Percentiles rank a stretch among this genome's conserved stretches.
Conservation (phyloP, 37 sponge, comb jelly and placozoan genomes). For the Lycopodina hypogea region DNA sequence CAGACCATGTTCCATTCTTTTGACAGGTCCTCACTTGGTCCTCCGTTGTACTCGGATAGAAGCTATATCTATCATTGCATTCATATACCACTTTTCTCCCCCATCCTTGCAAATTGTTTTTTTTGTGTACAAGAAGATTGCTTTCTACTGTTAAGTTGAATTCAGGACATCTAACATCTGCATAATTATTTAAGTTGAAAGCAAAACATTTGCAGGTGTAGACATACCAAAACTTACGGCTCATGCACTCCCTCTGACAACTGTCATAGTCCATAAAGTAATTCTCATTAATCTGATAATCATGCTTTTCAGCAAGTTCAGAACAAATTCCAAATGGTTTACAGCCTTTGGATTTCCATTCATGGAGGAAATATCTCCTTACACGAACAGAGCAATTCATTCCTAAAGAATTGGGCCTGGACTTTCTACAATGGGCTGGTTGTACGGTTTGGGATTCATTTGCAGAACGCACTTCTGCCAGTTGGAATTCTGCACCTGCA, state of each 20-base stretch:
- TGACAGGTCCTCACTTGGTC: constrained; percentile 7
- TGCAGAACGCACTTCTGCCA: no score
- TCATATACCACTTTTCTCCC: neutral
- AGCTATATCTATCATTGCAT: constrained; percentile 13
- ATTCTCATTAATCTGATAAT: neutral
- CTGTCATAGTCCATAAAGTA: constrained; percentile 16
- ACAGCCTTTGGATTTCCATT: neutral
- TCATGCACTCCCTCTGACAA: constrained; percentile 21
- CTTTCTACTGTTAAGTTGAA: neutral
- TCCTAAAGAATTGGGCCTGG: neutral
- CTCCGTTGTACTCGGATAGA: neutral
- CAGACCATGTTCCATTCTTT: constrained; percentile 36
- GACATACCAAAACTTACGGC: neutral
- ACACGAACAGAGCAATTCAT: neutral
- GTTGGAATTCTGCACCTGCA: neutral
- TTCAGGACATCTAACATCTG: constrained; percentile 16
- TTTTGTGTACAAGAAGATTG: neutral
- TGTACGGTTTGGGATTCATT: neutral
- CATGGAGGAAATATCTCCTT: constrained; percentile 16
- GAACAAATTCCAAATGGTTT: constrained; percentile 23
- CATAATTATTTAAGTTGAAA: neutral
- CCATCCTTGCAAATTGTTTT: neutral
- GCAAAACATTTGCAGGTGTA: neutral
- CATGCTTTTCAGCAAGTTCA: neutral
- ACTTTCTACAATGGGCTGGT: neutral